Base-by-base conservation (phyloP, 1,140 invertebrate genomes). In the Anastatus disparis region DNA sequence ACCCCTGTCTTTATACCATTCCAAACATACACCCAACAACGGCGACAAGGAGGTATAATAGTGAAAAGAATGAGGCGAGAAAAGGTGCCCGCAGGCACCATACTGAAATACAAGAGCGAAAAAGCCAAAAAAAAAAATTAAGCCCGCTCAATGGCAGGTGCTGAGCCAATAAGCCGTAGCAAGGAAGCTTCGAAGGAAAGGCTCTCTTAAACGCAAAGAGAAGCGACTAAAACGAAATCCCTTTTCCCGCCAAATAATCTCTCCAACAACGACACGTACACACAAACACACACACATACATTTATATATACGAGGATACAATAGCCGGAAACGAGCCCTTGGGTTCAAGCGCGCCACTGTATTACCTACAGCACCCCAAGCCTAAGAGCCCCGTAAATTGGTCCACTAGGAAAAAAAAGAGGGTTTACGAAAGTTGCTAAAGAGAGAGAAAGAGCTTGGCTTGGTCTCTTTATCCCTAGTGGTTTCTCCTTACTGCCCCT, bases 341-440 rank as follows among this genome's bases (percentile, higher is more conserved):
- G 75, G 81, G 76, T 75, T 73, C 56, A 75, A 70, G 68, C 24
- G 62, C 77, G 73, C 24, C 40, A 46, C 52, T 55, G 58, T 27
- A 69, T 69, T 69, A 69, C 59, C 67, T 70, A n/a, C n/a, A n/a
- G 31, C 52, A 26, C 38, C 72, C 74, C 66, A 50, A 65, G 69
- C 74, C 75, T 71, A 72, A 75, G 78, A 77, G 82, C 79, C 78
- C 79, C 79, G 79, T 82, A 83, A 84, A 84, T 85, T 83, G 80
- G 79, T 81, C 77, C 78, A 79, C 76, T 80, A 77, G 75, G 72
- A 50, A n/a, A 12, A 40, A 50, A 20, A n/a, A 24, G 24, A 20
- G 38, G 40, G 29, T 2, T 13, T 20, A 67, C 74, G 72, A 70
- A 70, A 70, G 73, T 70, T 35, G 10, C 31, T 10, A n/a, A 52